phyloP scores from a whole-genome alignment of 2,888 invertebrate genomes.

The Lymantria monacha region DNA sequence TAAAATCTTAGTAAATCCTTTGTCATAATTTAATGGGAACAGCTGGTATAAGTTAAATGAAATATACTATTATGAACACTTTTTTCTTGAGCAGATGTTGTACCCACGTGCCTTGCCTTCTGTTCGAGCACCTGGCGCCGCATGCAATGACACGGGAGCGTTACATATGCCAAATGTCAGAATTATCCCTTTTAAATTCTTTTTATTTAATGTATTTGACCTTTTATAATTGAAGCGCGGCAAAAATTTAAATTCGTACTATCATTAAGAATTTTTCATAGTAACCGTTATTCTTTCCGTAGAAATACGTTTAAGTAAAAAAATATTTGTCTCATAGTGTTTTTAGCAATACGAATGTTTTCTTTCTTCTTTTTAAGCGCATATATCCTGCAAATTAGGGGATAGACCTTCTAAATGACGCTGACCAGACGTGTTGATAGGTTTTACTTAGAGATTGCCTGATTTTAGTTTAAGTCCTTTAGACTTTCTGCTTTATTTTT shows the following conservation, averaged over 20 bases:
- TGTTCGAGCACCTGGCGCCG: constrained; percentile 63
- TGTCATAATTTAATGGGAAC: constrained; percentile 34
- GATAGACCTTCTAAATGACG: too few relatives aligned
- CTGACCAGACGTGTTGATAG: too few relatives aligned
- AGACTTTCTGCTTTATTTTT: too few relatives aligned
- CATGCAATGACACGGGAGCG: constrained; percentile 53
- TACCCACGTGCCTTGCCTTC: constrained; percentile 65
- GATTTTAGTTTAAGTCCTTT: too few relatives aligned
- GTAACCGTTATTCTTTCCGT: too few relatives aligned
- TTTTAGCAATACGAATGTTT: too few relatives aligned
- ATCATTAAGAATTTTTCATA: too few relatives aligned
- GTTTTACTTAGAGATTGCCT: too few relatives aligned
- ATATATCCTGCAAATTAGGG: too few relatives aligned
- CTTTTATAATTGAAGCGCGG: constrained; percentile 3
- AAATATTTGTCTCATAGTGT: too few relatives aligned
- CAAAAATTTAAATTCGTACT: background rate
- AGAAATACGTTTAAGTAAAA: too few relatives aligned
- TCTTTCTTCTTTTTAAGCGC: too few relatives aligned
- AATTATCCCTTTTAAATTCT: constrained; percentile 10
- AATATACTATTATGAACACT: constrained; percentile 48
- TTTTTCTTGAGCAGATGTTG: constrained; percentile 68
- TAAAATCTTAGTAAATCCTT: constrained; percentile 7
- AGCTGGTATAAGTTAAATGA: constrained; percentile 33
- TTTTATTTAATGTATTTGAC: constrained; percentile 1
- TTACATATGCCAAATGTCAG: constrained; percentile 41